phyloP scores from a whole-genome alignment of 2,888 invertebrate species.

The Stenoptilia bipunctidactyla region DNA sequence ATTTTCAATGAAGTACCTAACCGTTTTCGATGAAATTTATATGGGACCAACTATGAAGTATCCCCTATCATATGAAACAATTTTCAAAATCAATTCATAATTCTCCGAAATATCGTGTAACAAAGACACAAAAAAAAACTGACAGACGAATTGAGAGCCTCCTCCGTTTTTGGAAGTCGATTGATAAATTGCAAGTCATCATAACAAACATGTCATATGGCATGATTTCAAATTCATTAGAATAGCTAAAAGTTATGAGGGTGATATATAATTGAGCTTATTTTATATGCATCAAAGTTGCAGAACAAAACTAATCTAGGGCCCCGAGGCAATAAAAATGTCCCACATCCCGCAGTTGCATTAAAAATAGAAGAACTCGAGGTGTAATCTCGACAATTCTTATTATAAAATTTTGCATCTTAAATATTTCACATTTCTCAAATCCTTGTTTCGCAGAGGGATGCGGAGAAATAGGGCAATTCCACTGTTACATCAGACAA shows the following conservation, averaged over 20 bases:
- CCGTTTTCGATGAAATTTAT: no score
- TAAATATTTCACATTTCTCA: conserved; percentile 60
- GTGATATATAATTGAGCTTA: conserved; percentile 62
- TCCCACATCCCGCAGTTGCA: conserved; percentile 51
- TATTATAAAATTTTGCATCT: conserved; percentile 65
- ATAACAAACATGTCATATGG: conserved; percentile 23
- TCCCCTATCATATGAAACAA: no score
- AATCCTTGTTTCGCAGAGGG: conserved; percentile 27
- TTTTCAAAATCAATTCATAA: no score
- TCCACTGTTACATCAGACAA: conserved; percentile 39
- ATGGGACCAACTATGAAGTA: no score
- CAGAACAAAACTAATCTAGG: conserved; percentile 68
- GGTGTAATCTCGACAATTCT: conserved; percentile 64
- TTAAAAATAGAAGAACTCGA: conserved; percentile 63
- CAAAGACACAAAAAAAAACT: no score
- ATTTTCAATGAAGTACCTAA: no score
- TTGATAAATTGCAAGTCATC: no score
- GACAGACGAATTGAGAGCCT: no score
- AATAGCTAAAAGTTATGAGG: conserved; percentile 42
- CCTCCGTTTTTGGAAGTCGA: no score
- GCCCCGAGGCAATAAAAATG: conserved; percentile 64
- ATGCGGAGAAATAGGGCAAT: conserved; percentile 30
- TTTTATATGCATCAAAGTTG: conserved; percentile 69
- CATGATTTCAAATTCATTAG: conserved; percentile 51
- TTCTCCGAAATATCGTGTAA: no score